Evolutionary conservation across 2,888 invertebrate species (phyloP).

Genomic region (Epinotia ramella): DNA sequence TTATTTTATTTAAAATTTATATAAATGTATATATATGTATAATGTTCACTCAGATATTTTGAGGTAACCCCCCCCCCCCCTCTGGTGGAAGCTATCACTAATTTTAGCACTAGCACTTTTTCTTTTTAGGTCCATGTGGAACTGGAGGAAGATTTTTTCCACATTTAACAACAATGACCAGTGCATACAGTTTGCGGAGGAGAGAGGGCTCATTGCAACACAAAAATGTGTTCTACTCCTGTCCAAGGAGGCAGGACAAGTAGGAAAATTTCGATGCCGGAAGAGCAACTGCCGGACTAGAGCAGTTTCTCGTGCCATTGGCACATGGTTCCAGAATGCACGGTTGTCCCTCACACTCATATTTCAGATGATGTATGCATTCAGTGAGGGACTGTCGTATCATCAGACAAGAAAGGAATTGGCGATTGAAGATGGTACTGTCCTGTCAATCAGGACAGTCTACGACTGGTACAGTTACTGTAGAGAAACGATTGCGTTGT

Average conservation of each 20-base stretch:
- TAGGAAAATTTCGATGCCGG: neutral
- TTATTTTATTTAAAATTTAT: no score
- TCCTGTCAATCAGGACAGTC: neutral
- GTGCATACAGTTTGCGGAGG: constrained; percentile 18
- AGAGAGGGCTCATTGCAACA: neutral
- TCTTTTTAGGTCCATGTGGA: constrained; percentile 6
- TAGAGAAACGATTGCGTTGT: neutral
- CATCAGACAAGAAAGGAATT: neutral
- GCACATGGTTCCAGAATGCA: constrained; percentile 13
- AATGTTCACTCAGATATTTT: no score
- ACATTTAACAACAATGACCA: neutral
- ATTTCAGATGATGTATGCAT: neutral
- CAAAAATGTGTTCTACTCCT: no score
- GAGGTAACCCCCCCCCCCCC: no score
- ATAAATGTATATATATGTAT: no score
- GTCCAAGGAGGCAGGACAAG: no score
- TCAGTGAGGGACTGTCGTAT: neutral
- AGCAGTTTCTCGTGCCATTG: neutral
- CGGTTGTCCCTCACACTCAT: constrained; percentile 12
- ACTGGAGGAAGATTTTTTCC: neutral
- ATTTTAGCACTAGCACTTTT: no score
- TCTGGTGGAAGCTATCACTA: no score
- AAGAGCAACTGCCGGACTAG: constrained; percentile 10
- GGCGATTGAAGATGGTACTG: neutral
- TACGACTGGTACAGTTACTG: neutral